Evolutionary conservation across 2,797 vertebrate genomes (phyloP).

Genomic region (Microcaecilia unicolor): DNA sequence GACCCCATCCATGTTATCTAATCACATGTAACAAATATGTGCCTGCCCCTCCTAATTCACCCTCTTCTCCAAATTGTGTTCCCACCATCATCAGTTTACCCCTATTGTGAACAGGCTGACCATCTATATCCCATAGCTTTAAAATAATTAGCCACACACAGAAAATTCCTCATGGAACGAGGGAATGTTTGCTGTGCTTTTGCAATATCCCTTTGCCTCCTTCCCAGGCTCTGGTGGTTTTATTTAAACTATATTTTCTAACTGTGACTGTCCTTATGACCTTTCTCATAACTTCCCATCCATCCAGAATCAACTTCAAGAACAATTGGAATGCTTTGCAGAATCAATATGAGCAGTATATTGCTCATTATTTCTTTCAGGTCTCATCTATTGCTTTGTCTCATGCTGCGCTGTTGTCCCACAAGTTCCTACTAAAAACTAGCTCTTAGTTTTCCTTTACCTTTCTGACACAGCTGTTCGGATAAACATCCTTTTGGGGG

Average conservation of each 20-base stretch:
- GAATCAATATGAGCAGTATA: conserved; percentile 12
- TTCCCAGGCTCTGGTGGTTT: neutral
- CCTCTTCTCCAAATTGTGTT: too few relatives aligned
- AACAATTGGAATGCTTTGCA: neutral
- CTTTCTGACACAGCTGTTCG: neutral
- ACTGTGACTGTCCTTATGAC: conserved; percentile 10
- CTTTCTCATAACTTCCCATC: conserved; percentile 24
- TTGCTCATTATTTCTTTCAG: conserved; percentile 1
- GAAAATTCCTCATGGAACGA: neutral
- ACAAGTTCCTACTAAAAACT: neutral
- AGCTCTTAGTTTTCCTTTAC: neutral
- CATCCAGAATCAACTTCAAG: conserved; percentile 10
- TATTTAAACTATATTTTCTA: conserved; percentile 15
- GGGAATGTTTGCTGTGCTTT: conserved; percentile 4
- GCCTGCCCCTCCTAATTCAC: too few relatives aligned
- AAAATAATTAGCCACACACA: neutral
- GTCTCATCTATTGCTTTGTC: conserved; percentile 11
- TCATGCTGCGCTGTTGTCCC: neutral
- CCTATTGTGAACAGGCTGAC: too few relatives aligned
- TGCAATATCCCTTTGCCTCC: neutral
- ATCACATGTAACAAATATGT: too few relatives aligned
- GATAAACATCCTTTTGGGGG: neutral
- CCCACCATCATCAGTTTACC: too few relatives aligned
- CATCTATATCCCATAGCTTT: too few relatives aligned
- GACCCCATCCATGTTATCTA: too few relatives aligned